Base-by-base conservation (phyloP, 2,888 invertebrate genomes). In the Dioctria rufipes region DNA sequence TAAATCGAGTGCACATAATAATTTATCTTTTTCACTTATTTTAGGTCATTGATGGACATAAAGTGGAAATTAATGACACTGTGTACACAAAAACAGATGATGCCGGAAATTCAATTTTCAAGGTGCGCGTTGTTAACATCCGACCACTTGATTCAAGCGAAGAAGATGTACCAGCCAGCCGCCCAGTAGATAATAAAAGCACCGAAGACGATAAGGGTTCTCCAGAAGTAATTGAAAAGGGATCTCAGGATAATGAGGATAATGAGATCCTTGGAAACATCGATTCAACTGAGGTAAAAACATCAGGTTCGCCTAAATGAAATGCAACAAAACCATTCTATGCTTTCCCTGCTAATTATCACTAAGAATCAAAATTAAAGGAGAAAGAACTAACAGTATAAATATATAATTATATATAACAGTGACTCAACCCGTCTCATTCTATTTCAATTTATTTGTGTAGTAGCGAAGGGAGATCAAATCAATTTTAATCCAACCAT, bases 21-120 rank as follows among this genome's bases (percentile, higher is more conserved):
- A 46, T 11, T 54, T 54, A 11, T 54, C 0, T 25, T 13, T 71
- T 6, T 63, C 63, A 4, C 61, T 63, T 78, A 42, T 67, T 86
- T 5, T 83, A 92, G 91, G 84, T 91, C 80, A 90, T 91, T 84
- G 88, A 91, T 85, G 91, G 91, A 46, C 91, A 91, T 84, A 88
- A 90, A 77, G 89, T 92, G 81, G 91, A 91, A 83, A 88, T 91
- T 80, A 92, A 92, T 85, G 91, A 91, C 85, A 92, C 91, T 5
- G 89, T 90, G n/a, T 91, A 90, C 84, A 84, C 84, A 11, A 86
- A 86, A 69, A 88, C 88, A n/a, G 88, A 89, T 83, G 86, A 88
- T 25, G 85, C 85, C 43, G 85, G 86, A 3, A 86, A 86, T 71
- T 86, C 85, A 54, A 80, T 90, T 60, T 88, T 90, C 86, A 90